Evolutionary conservation across 2,797 vertebrate species (phyloP).

Genomic region (Rhynchonycteris naso): DNA sequence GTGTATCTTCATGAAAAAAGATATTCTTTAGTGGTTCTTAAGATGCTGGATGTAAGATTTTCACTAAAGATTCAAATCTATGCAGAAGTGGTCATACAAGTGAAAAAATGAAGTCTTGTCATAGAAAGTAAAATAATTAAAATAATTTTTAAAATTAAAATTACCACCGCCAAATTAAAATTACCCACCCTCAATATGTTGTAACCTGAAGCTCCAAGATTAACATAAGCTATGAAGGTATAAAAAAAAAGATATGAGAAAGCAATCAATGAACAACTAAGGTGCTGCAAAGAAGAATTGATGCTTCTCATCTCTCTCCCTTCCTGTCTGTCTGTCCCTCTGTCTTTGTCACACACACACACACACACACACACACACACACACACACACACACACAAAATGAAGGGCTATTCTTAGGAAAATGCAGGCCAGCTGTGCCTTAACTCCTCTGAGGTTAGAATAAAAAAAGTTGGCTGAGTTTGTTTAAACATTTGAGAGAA

Average conservation of each 20-base stretch:
- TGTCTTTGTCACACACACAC: no score
- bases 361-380: no score
- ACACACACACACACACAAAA: not conserved
- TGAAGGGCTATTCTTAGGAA: constrained; percentile 55
- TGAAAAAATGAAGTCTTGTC: not conserved
- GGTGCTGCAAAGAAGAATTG: not conserved
- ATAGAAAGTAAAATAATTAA: constrained; percentile 14
- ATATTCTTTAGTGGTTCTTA: not conserved
- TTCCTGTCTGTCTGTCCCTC: no score
- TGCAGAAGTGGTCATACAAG: not conserved
- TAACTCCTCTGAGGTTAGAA: constrained; percentile 56
- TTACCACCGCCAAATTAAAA: not conserved
- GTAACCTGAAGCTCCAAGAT: not conserved
- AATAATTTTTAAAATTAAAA: not conserved
- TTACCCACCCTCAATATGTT: not conserved
- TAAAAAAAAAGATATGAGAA: not conserved
- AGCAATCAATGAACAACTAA: no score
- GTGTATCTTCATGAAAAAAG: not conserved
- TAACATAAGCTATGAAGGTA: no score
- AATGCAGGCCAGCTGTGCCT: constrained; percentile 62
- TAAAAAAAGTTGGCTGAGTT: constrained; percentile 49
- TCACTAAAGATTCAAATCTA: not conserved
- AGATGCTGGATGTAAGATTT: not conserved
- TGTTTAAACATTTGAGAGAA: constrained; percentile 66
- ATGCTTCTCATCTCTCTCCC: no score